Conservation (phyloP, 2,797 vertebrate genomes). For the Alectoris magna region DNA sequence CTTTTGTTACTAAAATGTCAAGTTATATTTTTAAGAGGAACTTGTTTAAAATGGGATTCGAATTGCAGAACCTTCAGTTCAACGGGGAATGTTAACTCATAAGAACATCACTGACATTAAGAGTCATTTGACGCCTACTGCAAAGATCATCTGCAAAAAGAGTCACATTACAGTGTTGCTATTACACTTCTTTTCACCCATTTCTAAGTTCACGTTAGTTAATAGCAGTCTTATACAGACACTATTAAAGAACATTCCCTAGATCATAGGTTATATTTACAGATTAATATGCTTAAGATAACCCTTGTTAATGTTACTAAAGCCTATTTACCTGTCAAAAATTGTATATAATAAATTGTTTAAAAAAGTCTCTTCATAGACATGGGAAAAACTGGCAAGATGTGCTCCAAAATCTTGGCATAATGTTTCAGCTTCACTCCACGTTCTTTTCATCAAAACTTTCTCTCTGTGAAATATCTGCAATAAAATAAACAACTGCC, state of each 20-base stretch:
- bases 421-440: constrained; percentile 92
- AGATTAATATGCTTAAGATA: background rate
- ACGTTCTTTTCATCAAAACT: constrained; percentile 91
- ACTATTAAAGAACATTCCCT: background rate
- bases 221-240: background rate
- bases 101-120: background rate
- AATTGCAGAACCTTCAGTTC: background rate
- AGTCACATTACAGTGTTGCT: background rate
- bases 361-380: constrained; percentile 91
- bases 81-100: fast-evolving
- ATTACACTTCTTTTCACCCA: background rate
- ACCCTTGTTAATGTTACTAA: background rate
- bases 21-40: background rate
- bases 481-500: constrained; percentile 14
- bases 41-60: background rate
- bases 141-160: background rate
- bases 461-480: constrained; percentile 96
- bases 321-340: constrained; percentile 88
- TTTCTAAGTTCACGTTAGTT: background rate
- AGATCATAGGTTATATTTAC: background rate
- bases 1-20: background rate
- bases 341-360: constrained; percentile 87
- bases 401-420: constrained; percentile 93
- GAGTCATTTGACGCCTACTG: background rate
- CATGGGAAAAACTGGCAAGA: constrained; percentile 91